Evolutionary conservation across 2,797 vertebrate genomes (phyloP).

Genomic region (Toxotes lorentzi): DNA sequence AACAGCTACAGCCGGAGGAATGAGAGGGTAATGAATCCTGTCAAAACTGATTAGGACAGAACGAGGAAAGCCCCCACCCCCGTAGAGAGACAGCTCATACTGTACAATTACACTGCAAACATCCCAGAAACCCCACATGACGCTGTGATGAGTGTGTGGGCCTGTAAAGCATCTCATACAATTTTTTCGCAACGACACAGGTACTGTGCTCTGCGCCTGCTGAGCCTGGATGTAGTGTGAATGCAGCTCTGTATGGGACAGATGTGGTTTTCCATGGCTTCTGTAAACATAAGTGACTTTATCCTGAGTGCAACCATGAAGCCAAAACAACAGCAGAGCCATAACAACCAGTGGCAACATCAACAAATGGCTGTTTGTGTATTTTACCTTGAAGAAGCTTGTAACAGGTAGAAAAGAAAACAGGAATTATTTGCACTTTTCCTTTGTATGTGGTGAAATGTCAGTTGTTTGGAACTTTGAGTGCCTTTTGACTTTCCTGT

Average conservation of each 20-base stretch:
- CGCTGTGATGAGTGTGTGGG: not conserved
- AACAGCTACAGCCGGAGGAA: constrained; percentile 4
- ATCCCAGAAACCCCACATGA: not conserved
- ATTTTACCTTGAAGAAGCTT: not conserved
- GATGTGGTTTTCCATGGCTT: not conserved
- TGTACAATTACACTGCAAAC: not conserved
- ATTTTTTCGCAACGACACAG: not conserved
- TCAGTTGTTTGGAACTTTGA: not conserved
- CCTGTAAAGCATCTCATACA: not conserved
- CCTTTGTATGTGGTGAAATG: not conserved
- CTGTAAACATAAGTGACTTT: not conserved
- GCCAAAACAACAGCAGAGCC: too few relatives aligned
- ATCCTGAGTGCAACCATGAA: too few relatives aligned
- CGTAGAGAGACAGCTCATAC: not conserved
- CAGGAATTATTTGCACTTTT: not conserved
- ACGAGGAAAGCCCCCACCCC: not conserved
- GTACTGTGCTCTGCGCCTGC: not conserved
- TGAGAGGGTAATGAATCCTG: constrained; percentile 11
- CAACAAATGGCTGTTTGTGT: not conserved
- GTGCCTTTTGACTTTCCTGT: not conserved
- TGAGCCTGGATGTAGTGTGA: not conserved
- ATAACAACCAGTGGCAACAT: not conserved
- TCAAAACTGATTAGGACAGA: constrained; percentile 14
- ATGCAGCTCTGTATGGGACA: not conserved
- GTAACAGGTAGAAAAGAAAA: not conserved